phyloP scores from a whole-genome alignment of 2,888 invertebrate species.

The Pelosia muscerda region DNA sequence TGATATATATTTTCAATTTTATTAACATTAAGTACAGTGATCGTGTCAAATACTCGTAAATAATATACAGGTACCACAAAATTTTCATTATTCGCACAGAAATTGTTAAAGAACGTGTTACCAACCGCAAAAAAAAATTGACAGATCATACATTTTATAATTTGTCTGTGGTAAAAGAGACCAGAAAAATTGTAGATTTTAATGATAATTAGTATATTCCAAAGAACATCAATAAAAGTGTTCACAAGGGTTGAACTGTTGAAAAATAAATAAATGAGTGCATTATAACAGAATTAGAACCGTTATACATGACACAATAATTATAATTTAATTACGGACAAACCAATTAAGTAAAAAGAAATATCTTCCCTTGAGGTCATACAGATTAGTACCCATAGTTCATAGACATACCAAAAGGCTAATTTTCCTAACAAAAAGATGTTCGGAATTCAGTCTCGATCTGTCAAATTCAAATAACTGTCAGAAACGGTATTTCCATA shows the following conservation, averaged over 20 bases:
- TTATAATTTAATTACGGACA: background rate
- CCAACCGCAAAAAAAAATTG: background rate
- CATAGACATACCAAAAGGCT: too few species aligned
- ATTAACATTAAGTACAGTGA: conserved; percentile 77
- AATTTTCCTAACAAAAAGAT: too few species aligned
- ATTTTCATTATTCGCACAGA: conserved; percentile 21
- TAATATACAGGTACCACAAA: conserved; percentile 44
- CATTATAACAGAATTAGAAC: background rate
- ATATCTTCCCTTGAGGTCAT: background rate
- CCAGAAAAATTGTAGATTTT: background rate
- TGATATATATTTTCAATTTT: conserved; percentile 67
- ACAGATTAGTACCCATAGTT: too few species aligned
- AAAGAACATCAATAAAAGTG: background rate
- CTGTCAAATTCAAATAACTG: too few species aligned
- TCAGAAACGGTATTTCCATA: too few species aligned
- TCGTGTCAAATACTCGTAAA: conserved; percentile 57
- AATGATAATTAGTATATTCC: background rate
- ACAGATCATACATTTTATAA: background rate
- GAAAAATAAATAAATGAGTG: conserved; percentile 1
- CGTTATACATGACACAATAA: conserved; percentile 2
- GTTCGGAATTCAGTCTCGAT: too few species aligned
- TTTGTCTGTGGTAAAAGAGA: background rate
- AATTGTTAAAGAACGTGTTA: background rate
- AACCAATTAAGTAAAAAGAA: background rate
- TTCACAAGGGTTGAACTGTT: background rate